Conservation (phyloP, 2,113 vertebrate genomes). For the Platysteira castanea region DNA sequence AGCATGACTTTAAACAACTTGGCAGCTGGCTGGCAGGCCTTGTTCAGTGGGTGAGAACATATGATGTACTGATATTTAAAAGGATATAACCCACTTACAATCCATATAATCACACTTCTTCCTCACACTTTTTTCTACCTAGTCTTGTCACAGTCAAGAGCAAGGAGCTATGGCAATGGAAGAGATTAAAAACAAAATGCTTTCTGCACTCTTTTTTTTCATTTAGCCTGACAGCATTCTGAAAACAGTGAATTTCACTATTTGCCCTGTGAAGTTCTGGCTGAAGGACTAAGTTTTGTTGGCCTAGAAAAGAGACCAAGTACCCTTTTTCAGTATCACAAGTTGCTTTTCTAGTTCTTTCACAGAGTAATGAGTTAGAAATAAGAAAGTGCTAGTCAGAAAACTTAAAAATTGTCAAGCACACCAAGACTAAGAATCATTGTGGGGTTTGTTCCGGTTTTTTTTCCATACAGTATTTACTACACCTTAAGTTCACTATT, state of each 20-base stretch:
- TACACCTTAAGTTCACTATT: not conserved
- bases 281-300: not conserved
- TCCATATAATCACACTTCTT: not conserved
- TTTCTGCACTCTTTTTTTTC: not conserved
- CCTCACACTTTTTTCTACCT: not conserved
- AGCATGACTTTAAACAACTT: conserved; percentile 11
- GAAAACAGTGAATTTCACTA: not conserved
- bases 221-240: not conserved
- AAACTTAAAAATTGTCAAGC: not conserved
- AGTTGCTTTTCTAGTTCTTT: not conserved
- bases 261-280: not conserved
- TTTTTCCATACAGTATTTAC: not conserved
- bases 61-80: conserved; percentile 26
- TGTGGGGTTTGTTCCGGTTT: not conserved
- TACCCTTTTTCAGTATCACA: not conserved
- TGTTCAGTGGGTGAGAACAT: not conserved
- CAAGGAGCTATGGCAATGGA: not conserved
- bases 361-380: not conserved
- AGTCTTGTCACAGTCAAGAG: not conserved
- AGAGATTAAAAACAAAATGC: not conserved
- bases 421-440: not conserved
- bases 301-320: not conserved
- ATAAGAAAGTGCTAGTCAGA: not conserved
- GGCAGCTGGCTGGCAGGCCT: conserved; percentile 11
- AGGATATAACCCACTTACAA: not conserved